A percentile compares a stretch with the other conserved stretches of the same genome.
Evolutionary conservation across 1,140 invertebrate species (phyloP).

Genomic region (Oryctes rhinoceros): DNA sequence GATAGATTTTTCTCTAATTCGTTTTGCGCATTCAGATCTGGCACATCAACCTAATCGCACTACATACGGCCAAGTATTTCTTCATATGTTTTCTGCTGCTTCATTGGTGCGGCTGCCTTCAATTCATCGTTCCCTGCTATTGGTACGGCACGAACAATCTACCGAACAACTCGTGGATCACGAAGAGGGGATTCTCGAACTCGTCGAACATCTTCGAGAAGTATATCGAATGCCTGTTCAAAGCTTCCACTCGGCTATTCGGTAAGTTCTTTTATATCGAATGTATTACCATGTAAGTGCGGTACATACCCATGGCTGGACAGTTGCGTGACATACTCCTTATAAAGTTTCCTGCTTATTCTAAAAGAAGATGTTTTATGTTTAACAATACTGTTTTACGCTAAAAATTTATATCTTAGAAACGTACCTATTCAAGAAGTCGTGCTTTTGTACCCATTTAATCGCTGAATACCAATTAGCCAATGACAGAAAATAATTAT

Average conservation of each 20-base stretch:
- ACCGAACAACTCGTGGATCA: background rate
- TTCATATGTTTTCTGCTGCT: constrained; percentile 20
- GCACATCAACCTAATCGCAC: background rate
- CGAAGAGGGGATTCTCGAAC: background rate
- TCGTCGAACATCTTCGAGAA: background rate
- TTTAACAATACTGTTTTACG: too few relatives aligned
- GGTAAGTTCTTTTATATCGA: background rate
- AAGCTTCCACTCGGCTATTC: constrained; percentile 22
- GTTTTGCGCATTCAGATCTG: constrained; percentile 26
- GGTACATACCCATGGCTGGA: too few relatives aligned
- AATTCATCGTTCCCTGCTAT: constrained; percentile 27
- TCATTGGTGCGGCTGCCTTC: constrained; percentile 39
- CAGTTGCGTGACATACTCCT: too few relatives aligned
- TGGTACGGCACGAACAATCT: background rate
- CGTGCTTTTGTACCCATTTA: too few relatives aligned
- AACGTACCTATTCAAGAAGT: too few relatives aligned
- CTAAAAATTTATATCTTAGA: too few relatives aligned
- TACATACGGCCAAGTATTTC: background rate
- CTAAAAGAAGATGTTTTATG: too few relatives aligned
- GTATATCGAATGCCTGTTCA: constrained; percentile 9
- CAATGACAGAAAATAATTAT: too few relatives aligned
- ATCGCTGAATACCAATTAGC: too few relatives aligned
- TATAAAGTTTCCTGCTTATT: too few relatives aligned
- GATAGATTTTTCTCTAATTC: too few relatives aligned
- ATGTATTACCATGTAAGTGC: too few relatives aligned